A percentile compares a stretch with the other conserved stretches of the same genome.
These are phyloP conservation scores for Gobio gobio DNA, from an alignment of 2,113 vertebrate genomes.

Conservation along the genomic window DNA sequence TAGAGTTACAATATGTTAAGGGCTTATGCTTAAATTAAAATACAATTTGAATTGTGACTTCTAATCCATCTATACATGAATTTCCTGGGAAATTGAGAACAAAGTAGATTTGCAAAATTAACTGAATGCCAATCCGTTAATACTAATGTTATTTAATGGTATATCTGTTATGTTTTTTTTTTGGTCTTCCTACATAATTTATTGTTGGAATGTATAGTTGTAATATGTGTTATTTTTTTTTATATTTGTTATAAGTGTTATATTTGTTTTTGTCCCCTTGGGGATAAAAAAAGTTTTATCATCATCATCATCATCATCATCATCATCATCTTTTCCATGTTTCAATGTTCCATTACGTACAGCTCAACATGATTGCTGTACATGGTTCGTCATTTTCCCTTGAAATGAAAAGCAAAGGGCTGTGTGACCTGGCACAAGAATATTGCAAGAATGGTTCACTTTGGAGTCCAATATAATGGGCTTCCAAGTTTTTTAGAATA, in stretches of 20 bases:
- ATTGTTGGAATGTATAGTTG: too few relatives aligned
- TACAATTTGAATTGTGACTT: background rate
- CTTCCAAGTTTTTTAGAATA: background rate
- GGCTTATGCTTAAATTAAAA: background rate
- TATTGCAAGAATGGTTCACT: background rate
- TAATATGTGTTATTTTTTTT: too few relatives aligned
- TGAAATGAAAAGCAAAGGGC: constrained; percentile 4
- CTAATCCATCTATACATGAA: background rate
- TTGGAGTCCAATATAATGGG: background rate
- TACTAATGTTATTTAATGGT: background rate
- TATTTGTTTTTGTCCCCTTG: too few relatives aligned
- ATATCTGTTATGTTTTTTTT: too few relatives aligned
- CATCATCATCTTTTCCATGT: background rate
- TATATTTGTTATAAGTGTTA: too few relatives aligned
- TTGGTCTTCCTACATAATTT: too few relatives aligned
- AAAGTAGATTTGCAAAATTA: background rate
- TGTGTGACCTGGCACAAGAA: background rate
- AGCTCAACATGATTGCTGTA: background rate
- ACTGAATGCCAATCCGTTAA: background rate
- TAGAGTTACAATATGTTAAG: background rate
- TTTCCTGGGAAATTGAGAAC: background rate
- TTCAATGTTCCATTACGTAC: background rate
- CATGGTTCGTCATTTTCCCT: background rate
- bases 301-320: too few relatives aligned
- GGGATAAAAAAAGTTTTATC: too few relatives aligned